Base-by-base conservation (phyloP, 2,113 vertebrate genomes). In the Empidonax alnorum region DNA sequence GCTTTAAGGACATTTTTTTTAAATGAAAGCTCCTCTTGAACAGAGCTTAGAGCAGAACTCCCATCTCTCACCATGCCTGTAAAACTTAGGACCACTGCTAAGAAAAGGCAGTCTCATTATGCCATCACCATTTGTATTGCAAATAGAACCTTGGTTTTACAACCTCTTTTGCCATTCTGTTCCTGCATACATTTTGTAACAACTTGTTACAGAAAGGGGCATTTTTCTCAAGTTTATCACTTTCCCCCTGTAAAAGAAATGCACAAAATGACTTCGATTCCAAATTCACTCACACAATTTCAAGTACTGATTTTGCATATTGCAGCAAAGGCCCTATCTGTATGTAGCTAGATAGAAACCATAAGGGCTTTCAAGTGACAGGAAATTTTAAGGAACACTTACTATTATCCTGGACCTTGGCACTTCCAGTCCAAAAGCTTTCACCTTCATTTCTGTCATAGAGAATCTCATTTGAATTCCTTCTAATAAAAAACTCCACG, bases 401-500 rank as follows among this genome's bases (percentile, higher is more conserved):
- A 98, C 98, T 95, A 12, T 96, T 97, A 82, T 96, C 97, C 72
- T 97, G 98, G 77, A 94, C 52, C 91, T 98, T 98, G 93, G 86
- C 87, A 90, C 81, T 96, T 92, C 96, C 97, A 90, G 93, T 93
- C 96, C 95, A 97, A 89, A 93, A 95, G 89, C 53, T 96, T 92
- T 98, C 98, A 46, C 49, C 95, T 62, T 97, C 97, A 81, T 55
- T 89, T 94, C 83, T 97, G 63, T 95, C 94, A 73, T 42, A 92
- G 37, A 95, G 82, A 49, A 92, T 47, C 18, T 97, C 97, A 90
- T 90, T 97, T 76, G 96, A 92, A 83, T 94, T 97, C 80, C 96
- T 94, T 62, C 84, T 95, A 68, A 85, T 93, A 66, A 97, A 90
- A 78, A 21, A 86, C 21, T 96, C 97, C 71, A 91, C 19, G 23